Evolutionary conservation across 2,888 invertebrate species (phyloP).

Genomic region (Stratiomys singularior): DNA sequence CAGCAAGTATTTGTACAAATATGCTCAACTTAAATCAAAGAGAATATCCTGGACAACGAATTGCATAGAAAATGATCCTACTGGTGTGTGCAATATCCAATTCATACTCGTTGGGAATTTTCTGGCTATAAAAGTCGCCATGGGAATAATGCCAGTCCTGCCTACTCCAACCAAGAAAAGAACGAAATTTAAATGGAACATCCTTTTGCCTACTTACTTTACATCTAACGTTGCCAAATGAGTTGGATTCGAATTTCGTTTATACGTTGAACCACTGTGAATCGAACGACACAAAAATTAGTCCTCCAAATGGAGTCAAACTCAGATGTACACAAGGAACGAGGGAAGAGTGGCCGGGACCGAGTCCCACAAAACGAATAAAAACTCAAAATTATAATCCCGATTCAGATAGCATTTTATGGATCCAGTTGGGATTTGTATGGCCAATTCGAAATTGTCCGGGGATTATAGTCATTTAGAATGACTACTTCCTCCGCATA

Average conservation of each 20-base stretch:
- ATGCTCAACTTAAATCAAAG: not conserved
- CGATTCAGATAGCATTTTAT: slow-evolving; percentile 34
- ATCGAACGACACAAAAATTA: not conserved
- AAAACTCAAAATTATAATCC: slow-evolving; percentile 26
- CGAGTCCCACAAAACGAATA: not conserved
- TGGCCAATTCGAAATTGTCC: slow-evolving; percentile 38
- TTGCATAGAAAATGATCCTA: too few relatives aligned
- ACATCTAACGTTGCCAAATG: not conserved
- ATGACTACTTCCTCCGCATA: not conserved
- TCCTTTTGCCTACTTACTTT: not conserved
- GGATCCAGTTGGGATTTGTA: slow-evolving; percentile 20
- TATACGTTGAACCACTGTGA: not conserved
- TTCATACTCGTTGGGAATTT: too few relatives aligned
- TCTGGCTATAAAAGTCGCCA: too few relatives aligned
- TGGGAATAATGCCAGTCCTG: too few relatives aligned
- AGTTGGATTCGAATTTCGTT: not conserved
- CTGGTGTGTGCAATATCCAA: too few relatives aligned
- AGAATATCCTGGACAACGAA: too few relatives aligned
- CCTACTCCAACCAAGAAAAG: too few relatives aligned
- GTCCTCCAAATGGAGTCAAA: not conserved
- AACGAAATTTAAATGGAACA: not conserved
- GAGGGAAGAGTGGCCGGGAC: not conserved
- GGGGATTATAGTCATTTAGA: slow-evolving; percentile 23
- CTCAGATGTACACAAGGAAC: not conserved
- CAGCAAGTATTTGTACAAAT: slow-evolving; percentile 1